Base-by-base conservation (phyloP, 2,797 vertebrate species). In the Pyrocephalus nanus region DNA sequence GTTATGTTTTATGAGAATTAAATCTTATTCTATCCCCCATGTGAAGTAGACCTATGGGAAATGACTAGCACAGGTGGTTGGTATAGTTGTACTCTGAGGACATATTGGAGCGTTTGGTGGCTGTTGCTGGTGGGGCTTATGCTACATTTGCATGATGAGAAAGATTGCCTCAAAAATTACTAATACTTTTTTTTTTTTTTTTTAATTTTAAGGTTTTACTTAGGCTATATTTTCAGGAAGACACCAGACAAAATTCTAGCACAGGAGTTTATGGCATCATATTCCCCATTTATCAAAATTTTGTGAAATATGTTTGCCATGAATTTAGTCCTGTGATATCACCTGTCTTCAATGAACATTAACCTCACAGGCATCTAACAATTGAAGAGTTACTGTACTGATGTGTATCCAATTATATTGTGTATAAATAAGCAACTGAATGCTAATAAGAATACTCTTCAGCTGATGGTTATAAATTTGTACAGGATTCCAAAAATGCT, bases 1-100 rank as follows among this genome's bases (percentile, higher is more conserved):
- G 78, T 90, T 96, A 84, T 85, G 19, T 94, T 96, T 92, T 76
- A 53, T 69, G 81, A 67, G 67, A 95, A 95, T 50, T 55, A 90
- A 85, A 72, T 88, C 29, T 83, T 87, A 36, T 62, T 88, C 74
- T 96, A 93, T 88, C 86, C 80, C n/a, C 34, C 43, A 36, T 15
- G 36, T 3, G 3, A 90, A 94, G 71, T 42, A 73, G 5, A 15
- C 74, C 34, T n/a, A 3, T 90, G 85, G 89, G 71, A 88, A 62
- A 9, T 86, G 81, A 86, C 79, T 87, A 47, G 62, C 58, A 78
- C 65, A 96, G 95, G 74, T 73, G 70, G 84, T 30, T 89, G 72
- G 61, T 69, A 10, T 1, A 70, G 65, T 17, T 89, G 64, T 54
- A 32, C 9, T 42, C 57, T 75, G 53, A 60, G 78, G 74, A 43